Percentiles rank a stretch among this genome's conserved stretches.
Conservation (phyloP, 2,888 invertebrate species). For the Palloptera scutellata region DNA sequence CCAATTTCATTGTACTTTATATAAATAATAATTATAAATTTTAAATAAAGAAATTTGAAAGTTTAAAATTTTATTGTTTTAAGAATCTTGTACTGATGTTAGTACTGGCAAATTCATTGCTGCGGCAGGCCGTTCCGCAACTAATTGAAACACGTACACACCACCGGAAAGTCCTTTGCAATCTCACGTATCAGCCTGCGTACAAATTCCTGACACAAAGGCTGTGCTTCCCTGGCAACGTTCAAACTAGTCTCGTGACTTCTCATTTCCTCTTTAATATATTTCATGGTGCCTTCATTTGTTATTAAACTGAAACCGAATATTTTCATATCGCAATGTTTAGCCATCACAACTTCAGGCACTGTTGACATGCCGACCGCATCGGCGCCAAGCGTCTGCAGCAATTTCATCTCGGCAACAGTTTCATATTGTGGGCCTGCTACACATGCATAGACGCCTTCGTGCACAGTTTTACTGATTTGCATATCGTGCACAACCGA, state of each 20-base stretch:
- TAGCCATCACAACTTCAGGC: constrained; percentile 85
- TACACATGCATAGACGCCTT: constrained; percentile 93
- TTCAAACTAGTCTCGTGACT: constrained; percentile 90
- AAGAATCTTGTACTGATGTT: too few relatives aligned
- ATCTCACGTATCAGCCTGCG: constrained; percentile 68
- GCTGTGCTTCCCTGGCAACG: constrained; percentile 74
- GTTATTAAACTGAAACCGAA: constrained; percentile 94
- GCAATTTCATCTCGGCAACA: constrained; percentile 86
- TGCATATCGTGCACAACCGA: constrained; percentile 76
- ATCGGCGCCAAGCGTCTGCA: constrained; percentile 84
- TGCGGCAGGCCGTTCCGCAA: neutral
- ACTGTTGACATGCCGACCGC: constrained; percentile 85
- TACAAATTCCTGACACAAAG: constrained; percentile 73
- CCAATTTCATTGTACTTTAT: too few relatives aligned
- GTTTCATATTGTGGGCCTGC: constrained; percentile 97
- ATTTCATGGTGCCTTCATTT: constrained; percentile 84
- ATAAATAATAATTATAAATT: too few relatives aligned
- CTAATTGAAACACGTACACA: too few relatives aligned
- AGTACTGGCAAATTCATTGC: neutral
- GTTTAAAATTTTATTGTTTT: too few relatives aligned
- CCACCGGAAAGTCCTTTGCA: neutral
- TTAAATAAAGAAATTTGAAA: too few relatives aligned
- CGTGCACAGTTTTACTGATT: constrained; percentile 75
- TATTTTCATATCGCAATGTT: constrained; percentile 89
- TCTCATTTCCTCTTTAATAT: constrained; percentile 75